Conservation (phyloP, 2,113 vertebrate species). For the Coturnix japonica region DNA sequence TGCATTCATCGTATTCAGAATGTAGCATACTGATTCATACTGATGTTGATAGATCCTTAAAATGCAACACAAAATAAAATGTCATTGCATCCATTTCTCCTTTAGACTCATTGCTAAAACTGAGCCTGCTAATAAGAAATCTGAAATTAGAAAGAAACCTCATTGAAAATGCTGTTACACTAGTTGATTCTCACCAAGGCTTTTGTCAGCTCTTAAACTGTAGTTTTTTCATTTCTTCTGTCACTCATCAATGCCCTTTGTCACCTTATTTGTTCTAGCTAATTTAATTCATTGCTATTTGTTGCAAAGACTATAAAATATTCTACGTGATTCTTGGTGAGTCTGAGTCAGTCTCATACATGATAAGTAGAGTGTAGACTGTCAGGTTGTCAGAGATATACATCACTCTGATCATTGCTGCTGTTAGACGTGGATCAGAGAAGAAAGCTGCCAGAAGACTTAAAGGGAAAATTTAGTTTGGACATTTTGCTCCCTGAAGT, state of each 20-base stretch:
- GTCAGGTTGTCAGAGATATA: background rate
- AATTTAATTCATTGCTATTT: conserved; percentile 78
- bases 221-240: conserved; percentile 65
- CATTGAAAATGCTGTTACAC: conserved; percentile 37
- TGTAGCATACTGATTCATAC: background rate
- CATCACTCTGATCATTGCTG: conserved; percentile 21
- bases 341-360: conserved; percentile 53
- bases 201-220: conserved; percentile 42
- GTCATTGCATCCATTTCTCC: background rate
- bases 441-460: background rate
- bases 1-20: background rate
- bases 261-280: conserved; percentile 77
- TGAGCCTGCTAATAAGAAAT: background rate
- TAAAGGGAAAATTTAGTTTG: background rate
- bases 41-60: background rate
- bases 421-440: background rate
- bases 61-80: background rate
- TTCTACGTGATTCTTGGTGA: conserved; percentile 47
- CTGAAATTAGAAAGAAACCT: background rate
- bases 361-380: conserved; percentile 30
- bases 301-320: conserved; percentile 63
- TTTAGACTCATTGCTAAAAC: conserved; percentile 22
- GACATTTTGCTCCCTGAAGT: background rate
- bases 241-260: conserved; percentile 72
- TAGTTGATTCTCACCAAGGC: conserved; percentile 35